Evolutionary conservation across 2,113 vertebrate genomes (phyloP), one percentile per base, ranked within the genome.

Genomic region (Muntiacus muntjak): DNA sequence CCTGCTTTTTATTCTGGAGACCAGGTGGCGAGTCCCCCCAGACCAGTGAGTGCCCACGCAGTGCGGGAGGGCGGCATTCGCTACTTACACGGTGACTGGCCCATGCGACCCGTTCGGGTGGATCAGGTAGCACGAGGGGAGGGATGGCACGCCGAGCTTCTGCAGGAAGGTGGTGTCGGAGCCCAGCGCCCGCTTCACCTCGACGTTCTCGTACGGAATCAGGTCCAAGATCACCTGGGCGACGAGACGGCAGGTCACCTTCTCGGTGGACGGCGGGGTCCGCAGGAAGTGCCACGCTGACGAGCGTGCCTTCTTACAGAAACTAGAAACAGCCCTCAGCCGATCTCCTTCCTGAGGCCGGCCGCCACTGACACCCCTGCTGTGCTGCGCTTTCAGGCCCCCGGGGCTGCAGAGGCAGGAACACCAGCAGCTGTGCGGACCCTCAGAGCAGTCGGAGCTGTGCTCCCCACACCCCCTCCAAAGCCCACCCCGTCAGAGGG

Each of bases 141-240:
- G 95, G 0, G 98, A 98, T 7, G 97, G 86, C 47, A 99, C 74
- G 1, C 99, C 98, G 15, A 99, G 99, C 12, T 98, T 99, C 64
- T 99, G 99, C 97, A 99, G 98, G 25, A 99, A 98, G n/a, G 96
- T 96, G 21, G 54, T 97, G 25, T 99, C 99, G 8, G 97, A 98
- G 93, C 98, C 98, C 98, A 99, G 43, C 0, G 95, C 99, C 71
- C 99, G 97, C 95, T 95, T 99, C 43, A 99, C 99, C 85, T 97
- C 23, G 0, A 99, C 94, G 95, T 99, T 99, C 62, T 99, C 99
- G 58, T 98, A 99, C 9, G 98, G 99, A 93, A 99, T 97, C 98
- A 99, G 97, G 98, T 99, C 99, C 97, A 99, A 96, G 23, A 99
- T 99, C 97, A 99, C 99, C 99, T 99, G 98, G 78, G 62, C 0